These are phyloP conservation scores for Metacarcinus magister DNA, from an alignment of 2,888 invertebrate genomes.

Conservation along the genomic window DNA sequence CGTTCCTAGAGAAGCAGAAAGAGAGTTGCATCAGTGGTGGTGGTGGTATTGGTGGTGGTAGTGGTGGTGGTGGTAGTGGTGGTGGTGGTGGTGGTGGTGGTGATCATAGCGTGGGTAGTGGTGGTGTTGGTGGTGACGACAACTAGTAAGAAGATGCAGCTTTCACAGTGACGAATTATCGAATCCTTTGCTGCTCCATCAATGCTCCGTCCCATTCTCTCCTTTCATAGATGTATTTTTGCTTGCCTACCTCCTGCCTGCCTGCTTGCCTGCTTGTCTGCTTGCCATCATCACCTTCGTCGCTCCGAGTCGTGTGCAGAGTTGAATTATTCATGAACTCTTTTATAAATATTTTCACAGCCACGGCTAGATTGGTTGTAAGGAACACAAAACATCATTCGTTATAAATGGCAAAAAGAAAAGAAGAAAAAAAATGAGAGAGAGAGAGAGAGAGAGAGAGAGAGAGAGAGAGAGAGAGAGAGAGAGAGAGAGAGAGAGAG, in stretches of 20 bases:
- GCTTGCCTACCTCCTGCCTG: neutral
- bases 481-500: too few species aligned
- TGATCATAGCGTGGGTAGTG: neutral
- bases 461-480: too few species aligned
- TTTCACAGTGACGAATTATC: neutral
- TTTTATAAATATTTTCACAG: neutral
- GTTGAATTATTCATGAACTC: neutral
- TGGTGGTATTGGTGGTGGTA: neutral
- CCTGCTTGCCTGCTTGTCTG: neutral
- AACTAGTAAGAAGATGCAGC: neutral
- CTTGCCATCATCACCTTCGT: neutral
- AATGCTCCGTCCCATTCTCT: neutral
- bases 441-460: neutral
- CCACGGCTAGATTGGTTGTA: neutral
- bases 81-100: neutral
- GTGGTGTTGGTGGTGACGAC: neutral
- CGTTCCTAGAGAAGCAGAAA: neutral
- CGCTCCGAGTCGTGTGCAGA: neutral
- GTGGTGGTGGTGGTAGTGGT: neutral
- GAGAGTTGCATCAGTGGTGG: neutral
- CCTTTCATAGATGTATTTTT: neutral
- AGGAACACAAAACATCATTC: neutral
- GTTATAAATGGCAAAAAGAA: neutral
- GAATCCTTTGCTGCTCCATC: slow-evolving; percentile 2
- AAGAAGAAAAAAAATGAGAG: neutral